Conservation (phyloP, 2,797 vertebrate species). For the Thamnophis elegans region DNA sequence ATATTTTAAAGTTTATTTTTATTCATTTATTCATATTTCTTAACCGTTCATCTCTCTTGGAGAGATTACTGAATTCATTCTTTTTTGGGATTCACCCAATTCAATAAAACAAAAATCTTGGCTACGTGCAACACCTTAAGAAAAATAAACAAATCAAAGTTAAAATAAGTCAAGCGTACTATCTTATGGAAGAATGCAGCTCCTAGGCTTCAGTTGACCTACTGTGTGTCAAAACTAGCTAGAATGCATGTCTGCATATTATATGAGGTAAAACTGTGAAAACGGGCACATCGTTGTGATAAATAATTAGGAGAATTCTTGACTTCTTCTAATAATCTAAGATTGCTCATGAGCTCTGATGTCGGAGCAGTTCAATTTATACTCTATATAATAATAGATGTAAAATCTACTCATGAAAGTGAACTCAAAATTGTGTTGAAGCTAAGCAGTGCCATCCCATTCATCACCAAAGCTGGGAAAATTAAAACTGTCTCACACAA, state of each 20-base stretch:
- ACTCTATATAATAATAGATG: not conserved
- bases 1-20: not conserved
- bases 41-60: not conserved
- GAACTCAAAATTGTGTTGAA: not conserved
- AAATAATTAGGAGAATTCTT: not conserved
- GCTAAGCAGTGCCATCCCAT: not conserved
- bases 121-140: not conserved
- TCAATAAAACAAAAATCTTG: not conserved
- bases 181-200: not conserved
- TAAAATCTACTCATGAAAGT: not conserved
- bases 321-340: not conserved
- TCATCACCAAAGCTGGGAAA: not conserved
- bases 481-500: not conserved
- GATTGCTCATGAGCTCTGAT: not conserved
- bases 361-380: not conserved
- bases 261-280: not conserved
- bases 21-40: not conserved
- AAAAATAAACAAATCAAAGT: not conserved
- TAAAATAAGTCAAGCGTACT: not conserved
- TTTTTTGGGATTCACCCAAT: not conserved
- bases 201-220: not conserved
- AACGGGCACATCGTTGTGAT: not conserved
- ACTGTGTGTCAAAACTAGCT: not conserved
- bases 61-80: not conserved
- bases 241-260: not conserved